A percentile compares a stretch with the other conserved stretches of the same genome.
Conservation (phyloP, 64 coral and sea anemone genomes). For the Orbicella faveolata region DNA sequence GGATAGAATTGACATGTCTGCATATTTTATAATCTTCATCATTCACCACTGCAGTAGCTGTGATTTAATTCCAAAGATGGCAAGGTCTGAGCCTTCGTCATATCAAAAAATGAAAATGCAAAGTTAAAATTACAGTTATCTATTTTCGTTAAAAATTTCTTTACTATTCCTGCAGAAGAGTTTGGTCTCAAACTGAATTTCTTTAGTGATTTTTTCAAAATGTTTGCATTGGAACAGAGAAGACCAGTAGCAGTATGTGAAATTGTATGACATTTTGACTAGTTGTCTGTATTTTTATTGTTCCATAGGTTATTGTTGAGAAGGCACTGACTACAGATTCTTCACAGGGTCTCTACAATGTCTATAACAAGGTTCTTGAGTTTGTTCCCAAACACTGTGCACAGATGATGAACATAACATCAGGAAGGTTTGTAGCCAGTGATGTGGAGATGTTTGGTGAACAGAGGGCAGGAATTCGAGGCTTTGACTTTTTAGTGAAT, state of each 20-base stretch:
- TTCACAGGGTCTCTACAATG: slow-evolving; percentile 47
- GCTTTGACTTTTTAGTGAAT: slow-evolving; percentile 96
- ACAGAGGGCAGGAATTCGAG: slow-evolving; percentile 77
- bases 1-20: too few species aligned
- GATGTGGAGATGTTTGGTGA: slow-evolving; percentile 41
- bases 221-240: neutral
- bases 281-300: neutral
- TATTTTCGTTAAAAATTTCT: too few species aligned
- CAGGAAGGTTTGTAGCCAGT: slow-evolving; percentile 57
- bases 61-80: too few species aligned
- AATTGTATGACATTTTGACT: neutral
- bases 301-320: slow-evolving; percentile 76
- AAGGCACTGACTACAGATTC: slow-evolving; percentile 61
- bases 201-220: too few species aligned
- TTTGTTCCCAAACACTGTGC: slow-evolving; percentile 95
- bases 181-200: too few species aligned
- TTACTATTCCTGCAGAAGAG: too few species aligned
- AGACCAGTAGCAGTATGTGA: neutral
- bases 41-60: too few species aligned
- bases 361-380: slow-evolving; percentile 87
- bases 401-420: slow-evolving; percentile 86
- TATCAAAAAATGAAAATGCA: too few species aligned
- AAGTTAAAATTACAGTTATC: too few species aligned
- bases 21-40: too few species aligned
- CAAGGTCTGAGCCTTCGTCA: too few species aligned